Base-by-base conservation (phyloP, 1,140 invertebrate genomes). In the Temnothorax longispinosus region DNA sequence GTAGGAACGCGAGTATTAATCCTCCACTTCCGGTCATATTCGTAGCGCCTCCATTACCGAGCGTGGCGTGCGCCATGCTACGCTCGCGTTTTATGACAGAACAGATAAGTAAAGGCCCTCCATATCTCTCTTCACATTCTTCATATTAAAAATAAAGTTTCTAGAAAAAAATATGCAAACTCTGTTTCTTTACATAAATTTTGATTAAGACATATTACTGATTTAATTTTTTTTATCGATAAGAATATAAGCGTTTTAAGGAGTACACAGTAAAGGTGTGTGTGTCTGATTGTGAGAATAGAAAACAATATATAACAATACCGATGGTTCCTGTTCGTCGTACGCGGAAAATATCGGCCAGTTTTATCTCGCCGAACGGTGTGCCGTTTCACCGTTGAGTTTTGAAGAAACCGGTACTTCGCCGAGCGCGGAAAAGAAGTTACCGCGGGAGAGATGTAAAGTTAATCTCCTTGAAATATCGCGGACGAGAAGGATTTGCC, bases 401-500 rank as follows among this genome's bases (percentile, higher is more conserved):
- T 76, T 77, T 77, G 72, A 77, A 81, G 72, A 65, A 64, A 80
- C 35, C 75, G 84, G 60, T 85, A 76, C 72, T 67, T 65, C n/a
- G 18, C 13, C 35, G 84, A 54, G 58, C 47, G 41, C 80, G 69
- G 54, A 62, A 75, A 75, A 84, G 44, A 84, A 84, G 80, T 84
- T 84, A 84, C 52, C 27, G 54, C 69, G 54, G 69, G 41, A 47
- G 69, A 75, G 80, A 84, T 84, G 80, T 84, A 84, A 84, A 84
- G 80, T 84, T 84, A 84, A 84, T 84, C 54, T 75, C 80, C 80
- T 84, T 75, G 80, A 84, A 84, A 84, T 84, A 74, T 84, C 69
- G 54, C 27, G 80, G 69, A 74, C 69, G 54, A 75, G 77, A 62
- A 75, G 80, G 80, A 84, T 84, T 84, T 84, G 80, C 69, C 54